Evolutionary conservation across 2,888 invertebrate genomes (phyloP).

Genomic region (Drosophila incognita): DNA sequence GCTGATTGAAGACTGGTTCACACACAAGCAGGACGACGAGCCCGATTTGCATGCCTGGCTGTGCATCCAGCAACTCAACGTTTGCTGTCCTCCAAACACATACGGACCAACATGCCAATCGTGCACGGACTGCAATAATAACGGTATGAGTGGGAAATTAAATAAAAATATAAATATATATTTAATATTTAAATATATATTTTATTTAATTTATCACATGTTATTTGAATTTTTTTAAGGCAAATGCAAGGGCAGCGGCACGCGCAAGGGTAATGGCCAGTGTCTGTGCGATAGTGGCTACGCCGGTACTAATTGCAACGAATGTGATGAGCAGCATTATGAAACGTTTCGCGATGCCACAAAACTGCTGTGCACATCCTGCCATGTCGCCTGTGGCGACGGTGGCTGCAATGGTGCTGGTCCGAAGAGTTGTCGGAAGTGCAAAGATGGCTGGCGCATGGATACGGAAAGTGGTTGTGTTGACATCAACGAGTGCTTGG

Average conservation of each 20-base stretch:
- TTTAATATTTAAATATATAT: neutral
- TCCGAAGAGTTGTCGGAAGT: constrained; percentile 88
- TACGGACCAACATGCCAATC: constrained; percentile 93
- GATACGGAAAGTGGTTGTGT: constrained; percentile 91
- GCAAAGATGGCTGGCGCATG: constrained; percentile 90
- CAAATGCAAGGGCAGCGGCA: constrained; percentile 93
- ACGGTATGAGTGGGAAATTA: constrained; percentile 65
- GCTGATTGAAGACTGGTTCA: constrained; percentile 95
- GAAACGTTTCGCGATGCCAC: constrained; percentile 90
- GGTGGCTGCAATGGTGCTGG: constrained; percentile 91
- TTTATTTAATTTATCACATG: neutral
- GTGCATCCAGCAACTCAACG: constrained; percentile 91
- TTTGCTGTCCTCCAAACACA: constrained; percentile 94
- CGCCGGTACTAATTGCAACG: constrained; percentile 90
- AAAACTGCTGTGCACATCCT: constrained; percentile 91
- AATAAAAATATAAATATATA: neutral
- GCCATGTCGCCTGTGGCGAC: constrained; percentile 91
- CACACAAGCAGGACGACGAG: constrained; percentile 87
- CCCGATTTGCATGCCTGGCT: constrained; percentile 90
- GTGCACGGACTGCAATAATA: constrained; percentile 95
- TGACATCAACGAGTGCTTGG: constrained; percentile 94
- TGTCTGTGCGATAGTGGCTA: constrained; percentile 95
- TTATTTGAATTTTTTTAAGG: constrained; percentile 48
- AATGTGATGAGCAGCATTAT: constrained; percentile 91
- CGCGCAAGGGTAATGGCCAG: constrained; percentile 95